Evolutionary conservation across 1,140 invertebrate genomes (phyloP).

Genomic region (Caenorhabditis briggsae): DNA sequence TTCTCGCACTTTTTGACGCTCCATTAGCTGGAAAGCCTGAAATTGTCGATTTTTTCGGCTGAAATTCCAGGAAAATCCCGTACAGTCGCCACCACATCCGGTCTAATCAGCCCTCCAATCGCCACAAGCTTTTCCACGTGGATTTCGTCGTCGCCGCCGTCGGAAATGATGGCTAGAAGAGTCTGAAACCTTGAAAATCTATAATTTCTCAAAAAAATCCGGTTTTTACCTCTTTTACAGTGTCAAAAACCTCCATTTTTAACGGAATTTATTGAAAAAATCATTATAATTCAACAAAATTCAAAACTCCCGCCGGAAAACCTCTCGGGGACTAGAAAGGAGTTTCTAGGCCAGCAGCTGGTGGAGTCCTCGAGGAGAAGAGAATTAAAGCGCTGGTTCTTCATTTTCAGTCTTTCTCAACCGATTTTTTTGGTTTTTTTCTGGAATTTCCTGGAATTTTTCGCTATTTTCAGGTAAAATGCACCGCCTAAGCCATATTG

Average conservation of each 20-base stretch:
- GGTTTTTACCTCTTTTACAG: background rate
- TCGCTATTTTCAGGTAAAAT: background rate
- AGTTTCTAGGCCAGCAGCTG: background rate
- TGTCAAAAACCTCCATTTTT: constrained; percentile 7
- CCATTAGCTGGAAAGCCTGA: constrained; percentile 28
- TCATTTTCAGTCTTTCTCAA: background rate
- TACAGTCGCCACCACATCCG: background rate
- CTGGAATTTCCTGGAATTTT: background rate
- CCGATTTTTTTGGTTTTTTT: background rate
- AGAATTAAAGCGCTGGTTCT: no score
- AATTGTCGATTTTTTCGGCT: background rate
- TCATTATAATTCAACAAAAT: background rate
- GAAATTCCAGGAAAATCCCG: no score
- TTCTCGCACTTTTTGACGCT: constrained; percentile 37
- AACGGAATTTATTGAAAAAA: no score
- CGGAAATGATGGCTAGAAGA: constrained; percentile 3
- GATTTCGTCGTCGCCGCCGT: background rate
- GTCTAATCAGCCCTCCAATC: background rate
- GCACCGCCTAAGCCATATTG: background rate
- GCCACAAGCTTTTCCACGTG: background rate
- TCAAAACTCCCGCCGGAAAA: background rate
- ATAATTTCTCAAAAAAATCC: background rate
- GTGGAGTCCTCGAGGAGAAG: constrained; percentile 8
- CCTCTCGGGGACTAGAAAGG: background rate
- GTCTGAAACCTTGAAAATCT: background rate